Base-by-base conservation (phyloP, 2,113 vertebrate species). In the Albula goreensis region DNA sequence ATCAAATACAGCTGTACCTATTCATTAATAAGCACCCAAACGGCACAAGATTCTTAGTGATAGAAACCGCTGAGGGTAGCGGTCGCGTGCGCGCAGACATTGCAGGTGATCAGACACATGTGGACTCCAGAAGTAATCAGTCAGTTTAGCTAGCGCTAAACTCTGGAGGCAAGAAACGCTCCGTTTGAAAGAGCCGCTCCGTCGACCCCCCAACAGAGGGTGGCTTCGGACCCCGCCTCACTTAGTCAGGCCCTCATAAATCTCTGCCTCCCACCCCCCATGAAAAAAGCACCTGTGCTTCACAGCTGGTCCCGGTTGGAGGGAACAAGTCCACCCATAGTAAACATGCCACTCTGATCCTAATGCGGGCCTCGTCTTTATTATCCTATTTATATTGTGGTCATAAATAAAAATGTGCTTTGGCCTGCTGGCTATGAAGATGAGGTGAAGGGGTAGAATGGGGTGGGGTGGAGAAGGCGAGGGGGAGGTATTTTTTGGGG, bases 221-320 rank as follows among this genome's bases (percentile, higher is more conserved):
- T 19, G 50, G 17, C 50, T 51, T 5, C 50, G 41, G 13, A 7
- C 50, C 77, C 50, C 17, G 31, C 50, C 51, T 10, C 52, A 13
- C 22, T 81, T 25, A 79, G 41, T 49, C 15, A 49, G 81, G 22
- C 82, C 56, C 86, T 89, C 78, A 89, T 95, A 93, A 94, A 95
- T 95, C 92, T 91, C 86, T 41, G 31, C 31, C 31, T 41, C 31
- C 31, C 31, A 41, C 31, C 1, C 86, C 89, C 93, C 90, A 92
- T 93, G 93, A 94, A 94, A 93, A 91, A 91, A 89, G 92, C 94
- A 95, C 93, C 94, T 94, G 94, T 90, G 92, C 87, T 90, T 89
- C 89, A 86, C 53, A 60, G 89, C 66, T 87, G 88, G 88, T 86
- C 87, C 91, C 78, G 88, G 82, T 90, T 84, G n/a, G 80, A 74